A percentile compares a stretch with the other conserved stretches of the same genome.
phyloP scores from a whole-genome alignment of 2,888 invertebrate genomes.

The Trissoscelio sp. region DNA sequence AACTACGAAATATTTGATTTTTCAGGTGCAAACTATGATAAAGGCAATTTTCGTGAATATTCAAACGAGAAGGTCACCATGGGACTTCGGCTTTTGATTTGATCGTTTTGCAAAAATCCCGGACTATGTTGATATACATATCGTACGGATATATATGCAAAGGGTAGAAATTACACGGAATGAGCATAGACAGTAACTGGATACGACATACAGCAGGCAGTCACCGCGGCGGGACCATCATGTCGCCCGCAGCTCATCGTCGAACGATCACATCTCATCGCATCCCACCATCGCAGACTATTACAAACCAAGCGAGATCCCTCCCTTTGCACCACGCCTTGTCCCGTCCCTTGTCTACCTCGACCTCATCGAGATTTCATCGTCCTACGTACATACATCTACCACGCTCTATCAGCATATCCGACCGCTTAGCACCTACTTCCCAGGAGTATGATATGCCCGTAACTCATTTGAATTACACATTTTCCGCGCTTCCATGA shows the following conservation, averaged over 20 bases:
- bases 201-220: slow-evolving; percentile 76
- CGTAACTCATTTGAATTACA: slow-evolving; percentile 83
- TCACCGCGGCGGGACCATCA: slow-evolving; percentile 82
- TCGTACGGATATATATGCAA: slow-evolving; percentile 63
- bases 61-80: slow-evolving; percentile 39
- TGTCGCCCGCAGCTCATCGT: slow-evolving; percentile 82
- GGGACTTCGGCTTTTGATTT: slow-evolving; percentile 63
- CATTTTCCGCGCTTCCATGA: slow-evolving; percentile 78
- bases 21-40: background rate
- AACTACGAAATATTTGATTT: slow-evolving; percentile 6
- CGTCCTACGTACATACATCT: slow-evolving; percentile 77
- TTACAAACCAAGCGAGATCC: slow-evolving; percentile 76
- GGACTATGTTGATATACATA: slow-evolving; percentile 57
- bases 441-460: slow-evolving; percentile 83
- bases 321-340: slow-evolving; percentile 73
- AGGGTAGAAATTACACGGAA: slow-evolving; percentile 73
- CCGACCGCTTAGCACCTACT: slow-evolving; percentile 83
- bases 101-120: slow-evolving; percentile 56
- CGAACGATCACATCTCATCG: slow-evolving; percentile 83
- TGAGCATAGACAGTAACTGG: slow-evolving; percentile 78
- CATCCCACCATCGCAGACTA: slow-evolving; percentile 81
- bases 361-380: slow-evolving; percentile 79
- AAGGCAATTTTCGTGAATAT: slow-evolving; percentile 42
- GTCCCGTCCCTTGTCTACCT: slow-evolving; percentile 70
- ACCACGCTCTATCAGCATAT: slow-evolving; percentile 82